Evolutionary conservation across 1,140 invertebrate genomes (phyloP).

Genomic region (Myzus persicae): DNA sequence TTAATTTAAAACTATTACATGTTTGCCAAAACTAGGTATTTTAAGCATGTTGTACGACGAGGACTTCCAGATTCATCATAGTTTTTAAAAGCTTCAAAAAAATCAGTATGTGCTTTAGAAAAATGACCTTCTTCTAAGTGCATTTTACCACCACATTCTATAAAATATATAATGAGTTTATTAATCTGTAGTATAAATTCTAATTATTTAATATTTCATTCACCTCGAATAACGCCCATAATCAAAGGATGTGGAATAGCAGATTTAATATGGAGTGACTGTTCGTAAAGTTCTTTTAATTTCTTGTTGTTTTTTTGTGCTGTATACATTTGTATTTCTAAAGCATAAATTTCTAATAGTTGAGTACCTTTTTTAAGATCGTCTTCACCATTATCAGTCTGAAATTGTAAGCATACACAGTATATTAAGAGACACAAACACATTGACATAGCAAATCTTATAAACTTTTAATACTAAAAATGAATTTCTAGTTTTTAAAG

Average conservation of each 20-base stretch:
- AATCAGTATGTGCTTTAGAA: constrained; percentile 98
- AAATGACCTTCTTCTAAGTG: constrained; percentile 98
- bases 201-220: not conserved
- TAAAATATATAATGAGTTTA: constrained; percentile 62
- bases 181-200: not conserved
- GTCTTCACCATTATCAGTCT: constrained; percentile 99
- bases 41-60: constrained; percentile 94
- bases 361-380: constrained; percentile 99
- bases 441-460: not conserved
- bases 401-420: constrained; percentile 62
- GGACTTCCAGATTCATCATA: constrained; percentile 99
- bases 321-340: constrained; percentile 99
- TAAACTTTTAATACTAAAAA: not conserved
- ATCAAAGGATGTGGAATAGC: constrained; percentile 99
- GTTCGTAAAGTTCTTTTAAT: constrained; percentile 96
- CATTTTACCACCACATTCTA: constrained; percentile 99
- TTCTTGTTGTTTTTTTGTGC: constrained; percentile 99
- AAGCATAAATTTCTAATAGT: constrained; percentile 96
- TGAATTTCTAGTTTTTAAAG: not conserved
- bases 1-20: constrained; percentile 74
- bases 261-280: constrained; percentile 98
- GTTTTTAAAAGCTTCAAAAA: constrained; percentile 99
- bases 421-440: not conserved
- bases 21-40: constrained; percentile 98
- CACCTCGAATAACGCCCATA: constrained; percentile 98